Evolutionary conservation across 2,113 vertebrate genomes (phyloP), one percentile per base, ranked within the genome.

Genomic region (Glaucidium brasilianum): DNA sequence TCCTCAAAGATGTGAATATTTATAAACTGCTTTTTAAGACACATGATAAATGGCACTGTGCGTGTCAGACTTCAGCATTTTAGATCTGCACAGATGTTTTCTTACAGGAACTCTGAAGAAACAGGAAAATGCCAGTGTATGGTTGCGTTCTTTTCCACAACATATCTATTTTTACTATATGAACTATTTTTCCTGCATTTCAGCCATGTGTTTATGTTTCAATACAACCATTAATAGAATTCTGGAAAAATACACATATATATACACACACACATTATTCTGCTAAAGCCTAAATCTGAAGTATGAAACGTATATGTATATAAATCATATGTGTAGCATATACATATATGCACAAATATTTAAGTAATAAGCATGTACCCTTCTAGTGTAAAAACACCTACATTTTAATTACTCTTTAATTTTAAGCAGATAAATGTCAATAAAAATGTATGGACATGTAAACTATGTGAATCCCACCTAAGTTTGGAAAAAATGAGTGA

Each of bases 261-360:
- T 0, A 71, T 1, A 47, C 1, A 39, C 4, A 62, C 10, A 41
- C 6, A 47, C 3, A 41, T 26, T 30, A 35, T 53, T 69, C 41
- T 55, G 39, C 12, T 30, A 63, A 56, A 60, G 49, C 23, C 23
- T 69, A 49, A 83, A 56, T 69, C 49, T 67, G 29, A 95, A 80
- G 73, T 59, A 72, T 15, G 47, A 82, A 6, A 74, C 5, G 6
- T 26, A 12, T 25, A 32, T 26, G 3, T 91, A 64, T 60, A 56
- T 47, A 66, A 84, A 68, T 67, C 9, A 75, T 67, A 17, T 58
- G 63, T 49, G 22, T 56, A 9, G 13, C 23, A 45, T 39, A 43
- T 37, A 62, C 53, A 34, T 35, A 37, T 14, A 8, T 35, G 7
- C 47, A 63, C 5, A 92, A 76, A 50, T 83, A 64, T 52, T 41